Conservation (phyloP, 30 jellyfish, hydroid and myxozoan species). For the Pelagia noctiluca region DNA sequence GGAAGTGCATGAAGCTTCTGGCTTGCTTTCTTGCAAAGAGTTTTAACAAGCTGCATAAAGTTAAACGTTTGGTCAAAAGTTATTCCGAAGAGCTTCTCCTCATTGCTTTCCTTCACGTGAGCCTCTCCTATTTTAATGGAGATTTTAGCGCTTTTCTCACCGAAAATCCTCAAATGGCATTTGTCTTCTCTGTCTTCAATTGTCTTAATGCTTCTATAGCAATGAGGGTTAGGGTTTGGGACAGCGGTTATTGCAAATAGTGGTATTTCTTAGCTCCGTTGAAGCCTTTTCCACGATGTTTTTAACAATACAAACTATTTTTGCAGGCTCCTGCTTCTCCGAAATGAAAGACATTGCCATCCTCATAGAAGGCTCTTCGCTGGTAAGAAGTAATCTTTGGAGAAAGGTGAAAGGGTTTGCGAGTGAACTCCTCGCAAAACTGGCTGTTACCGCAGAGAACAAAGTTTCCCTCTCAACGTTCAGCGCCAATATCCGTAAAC, state of each 20-base stretch:
- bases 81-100: no score
- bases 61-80: no score
- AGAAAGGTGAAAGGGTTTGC: not conserved
- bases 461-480: conserved; percentile 31
- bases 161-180: not conserved
- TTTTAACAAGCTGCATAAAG: no score
- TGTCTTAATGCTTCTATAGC: not conserved
- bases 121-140: no score
- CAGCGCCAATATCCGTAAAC: not conserved
- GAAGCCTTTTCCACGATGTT: not conserved
- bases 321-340: conserved; percentile 27
- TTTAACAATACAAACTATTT: not conserved
- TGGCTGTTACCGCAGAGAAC: conserved; percentile 8
- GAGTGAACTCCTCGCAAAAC: conserved; percentile 11
- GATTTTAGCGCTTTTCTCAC: not conserved
- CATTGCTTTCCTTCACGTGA: no score
- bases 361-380: conserved; percentile 30
- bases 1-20: no score
- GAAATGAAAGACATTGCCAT: conserved; percentile 34
- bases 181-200: not conserved
- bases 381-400: conserved; percentile 23
- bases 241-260: not conserved
- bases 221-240: not conserved
- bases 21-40: no score
- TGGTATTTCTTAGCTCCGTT: not conserved